Conservation (phyloP, 2,888 invertebrate genomes). For the Marasmarcha lunaedactyla region DNA sequence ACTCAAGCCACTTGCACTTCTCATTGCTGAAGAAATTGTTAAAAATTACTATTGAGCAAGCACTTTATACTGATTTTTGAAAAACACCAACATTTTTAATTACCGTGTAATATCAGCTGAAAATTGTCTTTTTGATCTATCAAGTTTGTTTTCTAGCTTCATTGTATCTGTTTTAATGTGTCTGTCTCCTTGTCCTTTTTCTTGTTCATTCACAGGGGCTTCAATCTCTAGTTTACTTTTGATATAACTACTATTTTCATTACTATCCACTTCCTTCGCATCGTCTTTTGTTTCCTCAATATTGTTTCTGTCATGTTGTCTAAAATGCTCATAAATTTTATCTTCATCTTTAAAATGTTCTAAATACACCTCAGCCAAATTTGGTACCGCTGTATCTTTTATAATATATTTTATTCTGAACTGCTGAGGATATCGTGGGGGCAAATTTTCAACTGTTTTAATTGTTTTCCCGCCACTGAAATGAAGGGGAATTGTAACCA, state of each 20-base stretch:
- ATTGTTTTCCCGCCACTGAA: constrained; percentile 54
- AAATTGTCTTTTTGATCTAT: no score
- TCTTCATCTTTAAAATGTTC: constrained; percentile 28
- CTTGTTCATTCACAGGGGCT: no score
- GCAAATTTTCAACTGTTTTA: constrained; percentile 47
- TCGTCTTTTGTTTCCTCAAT: no score
- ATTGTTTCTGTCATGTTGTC: no score
- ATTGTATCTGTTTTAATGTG: no score
- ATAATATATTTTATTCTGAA: constrained; percentile 49
- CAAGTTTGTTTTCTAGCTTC: no score
- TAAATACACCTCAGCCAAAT: constrained; percentile 26
- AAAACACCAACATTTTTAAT: no score
- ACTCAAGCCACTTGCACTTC: constrained; percentile 31
- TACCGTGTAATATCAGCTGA: no score
- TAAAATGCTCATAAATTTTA: constrained; percentile 22
- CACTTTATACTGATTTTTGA: not conserved
- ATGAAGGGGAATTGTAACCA: constrained; percentile 7
- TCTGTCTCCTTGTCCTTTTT: no score
- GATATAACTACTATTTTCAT: no score
- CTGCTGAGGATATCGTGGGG: constrained; percentile 56
- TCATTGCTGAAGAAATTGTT: constrained; percentile 11
- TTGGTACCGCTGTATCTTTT: constrained; percentile 27
- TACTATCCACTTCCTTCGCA: no score
- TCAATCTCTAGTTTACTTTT: no score
- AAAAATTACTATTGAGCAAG: not conserved